Base-by-base conservation (phyloP, 2,888 invertebrate species). In the Standfussiana lucernea region DNA sequence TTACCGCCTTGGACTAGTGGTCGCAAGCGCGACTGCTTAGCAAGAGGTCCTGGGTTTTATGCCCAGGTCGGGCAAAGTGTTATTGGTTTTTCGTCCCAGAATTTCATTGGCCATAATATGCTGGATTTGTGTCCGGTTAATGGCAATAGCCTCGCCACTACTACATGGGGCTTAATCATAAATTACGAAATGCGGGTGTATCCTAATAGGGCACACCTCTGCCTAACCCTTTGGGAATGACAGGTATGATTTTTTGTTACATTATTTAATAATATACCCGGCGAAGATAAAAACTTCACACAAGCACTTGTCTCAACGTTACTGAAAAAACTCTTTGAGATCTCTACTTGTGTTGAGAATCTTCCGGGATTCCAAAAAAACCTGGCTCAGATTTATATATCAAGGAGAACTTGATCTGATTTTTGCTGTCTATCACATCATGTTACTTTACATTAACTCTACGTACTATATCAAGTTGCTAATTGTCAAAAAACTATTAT, bases 361-460 rank as follows among this genome's bases (percentile, higher is more conserved):
- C 28, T 40, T 6, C 5, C 5, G 11, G 28, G 18, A 28, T 13
- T 45, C 6, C 42, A 73, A 69, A 70, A 77, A 79, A 61, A 61
- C 5, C 45, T 59, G 21, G n/a, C 8, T 8, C 8, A 40, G 21
- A 68, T 35, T 35, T 62, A 45, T 32, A 37, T 32, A 21, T 3
- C 18, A 40, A 68, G 24, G 4, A n/a, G 35, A 79, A 68, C 28
- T n/a, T 32, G 32, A 59, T 47, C 13, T 1, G 24, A 21, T 61
- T 59, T 79, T 79, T 69, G 5, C 28, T 18, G n/a, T 28, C 50
- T 53, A 10, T 56, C 66, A 35, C 18, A 37, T 45, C 45, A 66
- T 24, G 18, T 45, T 28, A 28, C 18, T 24, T 75, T 75, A 45
- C 8, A 28, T 37, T 45, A 6, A 18, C 11, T 75, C 8, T 2